Conservation (phyloP, 2,113 vertebrate species). For the Aldabrachelys gigantea region DNA sequence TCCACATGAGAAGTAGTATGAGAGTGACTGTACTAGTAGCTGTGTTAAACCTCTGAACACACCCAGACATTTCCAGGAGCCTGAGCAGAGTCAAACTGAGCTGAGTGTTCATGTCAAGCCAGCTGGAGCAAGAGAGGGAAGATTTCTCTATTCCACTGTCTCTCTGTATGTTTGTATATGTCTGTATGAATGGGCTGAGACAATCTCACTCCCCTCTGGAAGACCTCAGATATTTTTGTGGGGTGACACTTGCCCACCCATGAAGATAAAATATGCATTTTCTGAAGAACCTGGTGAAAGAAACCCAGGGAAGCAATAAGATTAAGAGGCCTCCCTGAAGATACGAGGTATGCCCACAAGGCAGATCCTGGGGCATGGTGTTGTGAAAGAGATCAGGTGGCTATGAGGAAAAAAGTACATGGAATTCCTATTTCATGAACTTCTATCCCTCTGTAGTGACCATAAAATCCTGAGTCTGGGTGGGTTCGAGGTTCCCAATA, state of each 20-base stretch:
- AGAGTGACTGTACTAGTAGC: not conserved
- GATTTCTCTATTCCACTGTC: not conserved
- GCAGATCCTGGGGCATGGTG: not conserved
- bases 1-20: not conserved
- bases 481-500: constrained; percentile 8
- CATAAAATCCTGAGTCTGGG: not conserved
- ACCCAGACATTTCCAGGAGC: not conserved
- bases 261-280: not conserved
- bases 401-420: not conserved
- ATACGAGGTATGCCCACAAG: not conserved
- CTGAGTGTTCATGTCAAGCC: not conserved
- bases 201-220: not conserved
- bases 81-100: not conserved
- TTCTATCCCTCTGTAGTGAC: not conserved
- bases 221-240: not conserved
- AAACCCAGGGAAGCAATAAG: not conserved
- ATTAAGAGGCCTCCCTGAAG: not conserved
- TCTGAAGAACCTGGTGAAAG: not conserved
- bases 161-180: not conserved
- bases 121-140: not conserved
- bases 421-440: not conserved
- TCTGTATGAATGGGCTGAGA: not conserved
- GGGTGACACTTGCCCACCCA: not conserved
- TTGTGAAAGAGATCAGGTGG: not conserved
- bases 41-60: not conserved